Evolutionary conservation across 2,888 invertebrate genomes (phyloP).

Genomic region (Pegoplata infirma): DNA sequence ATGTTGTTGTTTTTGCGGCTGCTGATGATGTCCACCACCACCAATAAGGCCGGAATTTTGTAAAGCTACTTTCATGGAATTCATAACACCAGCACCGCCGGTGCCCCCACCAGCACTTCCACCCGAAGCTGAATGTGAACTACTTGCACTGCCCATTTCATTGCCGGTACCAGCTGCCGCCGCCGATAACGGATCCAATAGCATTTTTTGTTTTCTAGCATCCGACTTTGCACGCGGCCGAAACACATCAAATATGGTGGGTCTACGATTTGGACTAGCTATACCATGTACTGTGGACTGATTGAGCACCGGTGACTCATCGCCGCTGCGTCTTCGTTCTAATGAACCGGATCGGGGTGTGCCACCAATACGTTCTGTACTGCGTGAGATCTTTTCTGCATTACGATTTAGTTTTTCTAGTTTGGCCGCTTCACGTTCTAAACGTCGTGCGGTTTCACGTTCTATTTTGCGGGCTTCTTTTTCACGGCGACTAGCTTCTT

Average conservation of each 20-base stretch:
- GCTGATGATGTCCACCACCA: constrained; percentile 66
- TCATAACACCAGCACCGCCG: constrained; percentile 82
- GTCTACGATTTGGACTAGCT: constrained; percentile 84
- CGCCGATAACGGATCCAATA: constrained; percentile 72
- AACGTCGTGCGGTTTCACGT: constrained; percentile 76
- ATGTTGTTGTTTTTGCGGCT: too few relatives aligned
- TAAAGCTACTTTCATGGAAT: constrained; percentile 90
- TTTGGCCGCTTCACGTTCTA: constrained; percentile 77
- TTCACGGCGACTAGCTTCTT: constrained; percentile 75
- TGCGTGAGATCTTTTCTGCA: constrained; percentile 77
- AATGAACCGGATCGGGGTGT: constrained; percentile 76
- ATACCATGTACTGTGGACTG: constrained; percentile 79
- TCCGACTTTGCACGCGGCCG: constrained; percentile 87
- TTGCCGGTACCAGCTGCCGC: constrained; percentile 61
- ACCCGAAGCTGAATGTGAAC: constrained; percentile 71
- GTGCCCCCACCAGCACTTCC: constrained; percentile 66
- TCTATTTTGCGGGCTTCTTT: constrained; percentile 77
- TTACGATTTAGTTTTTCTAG: constrained; percentile 77
- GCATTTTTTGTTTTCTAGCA: constrained; percentile 79
- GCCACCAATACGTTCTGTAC: constrained; percentile 76
- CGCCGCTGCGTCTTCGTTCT: constrained; percentile 77
- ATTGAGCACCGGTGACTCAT: constrained; percentile 77
- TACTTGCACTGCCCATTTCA: constrained; percentile 74
- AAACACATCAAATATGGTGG: constrained; percentile 89
- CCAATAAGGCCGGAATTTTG: constrained; percentile 79